Conservation (phyloP, 2,113 vertebrate genomes). For the Leucosticte australis region DNA sequence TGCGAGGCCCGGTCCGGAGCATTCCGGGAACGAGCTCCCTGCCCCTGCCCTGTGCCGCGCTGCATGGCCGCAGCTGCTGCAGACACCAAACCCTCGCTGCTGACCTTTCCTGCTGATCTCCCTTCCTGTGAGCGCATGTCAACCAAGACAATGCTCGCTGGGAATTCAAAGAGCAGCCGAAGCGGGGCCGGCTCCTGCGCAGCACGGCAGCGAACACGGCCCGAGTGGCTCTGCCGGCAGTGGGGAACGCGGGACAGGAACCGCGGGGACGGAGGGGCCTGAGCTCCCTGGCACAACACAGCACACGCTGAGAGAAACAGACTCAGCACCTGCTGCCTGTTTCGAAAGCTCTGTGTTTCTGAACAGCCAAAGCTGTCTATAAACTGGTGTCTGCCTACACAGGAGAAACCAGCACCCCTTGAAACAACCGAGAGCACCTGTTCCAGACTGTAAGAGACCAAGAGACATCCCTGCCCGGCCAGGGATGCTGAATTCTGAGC, state of each 20-base stretch:
- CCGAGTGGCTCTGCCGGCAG: no score
- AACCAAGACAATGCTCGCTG: not conserved
- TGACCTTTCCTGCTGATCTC: not conserved
- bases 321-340: not conserved
- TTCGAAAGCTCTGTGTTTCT: not conserved
- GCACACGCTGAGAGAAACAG: not conserved
- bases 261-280: no score
- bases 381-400: fast-evolving
- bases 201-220: not conserved
- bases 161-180: not conserved
- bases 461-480: not conserved
- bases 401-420: not conserved
- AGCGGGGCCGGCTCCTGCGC: not conserved
- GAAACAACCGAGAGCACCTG: fast-evolving
- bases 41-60: not conserved
- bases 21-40: not conserved
- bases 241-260: no score
- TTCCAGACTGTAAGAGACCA: fast-evolving
- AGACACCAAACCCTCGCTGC: no score
- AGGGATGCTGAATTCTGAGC: not conserved
- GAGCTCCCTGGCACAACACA: not conserved
- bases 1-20: not conserved
- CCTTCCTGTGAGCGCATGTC: not conserved
- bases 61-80: not conserved
- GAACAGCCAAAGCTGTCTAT: fast-evolving